Evolutionary conservation across 1,140 invertebrate species (phyloP).

Genomic region (Pachyrhynchus sulphureomaculatus): DNA sequence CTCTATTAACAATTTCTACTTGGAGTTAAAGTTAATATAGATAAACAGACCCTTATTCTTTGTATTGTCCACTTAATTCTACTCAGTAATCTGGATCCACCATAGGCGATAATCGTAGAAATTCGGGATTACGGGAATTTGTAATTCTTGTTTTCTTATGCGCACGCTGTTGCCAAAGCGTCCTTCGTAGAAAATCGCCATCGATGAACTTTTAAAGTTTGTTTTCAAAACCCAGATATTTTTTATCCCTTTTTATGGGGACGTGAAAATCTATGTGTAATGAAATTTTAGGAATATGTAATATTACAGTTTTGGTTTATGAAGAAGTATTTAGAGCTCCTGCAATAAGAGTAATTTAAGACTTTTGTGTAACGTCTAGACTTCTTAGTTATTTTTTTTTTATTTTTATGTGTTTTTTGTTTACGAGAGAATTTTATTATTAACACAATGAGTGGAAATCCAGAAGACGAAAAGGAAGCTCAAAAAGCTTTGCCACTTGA

Average conservation of each 20-base stretch:
- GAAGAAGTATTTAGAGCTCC: neutral
- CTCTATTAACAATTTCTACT: no score
- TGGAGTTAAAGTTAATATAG: no score
- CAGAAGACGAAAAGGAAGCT: slow-evolving; percentile 49
- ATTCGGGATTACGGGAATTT: no score
- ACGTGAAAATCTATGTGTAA: neutral
- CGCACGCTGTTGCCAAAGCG: slow-evolving; percentile 15
- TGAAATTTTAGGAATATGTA: neutral
- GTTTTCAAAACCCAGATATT: slow-evolving; percentile 22
- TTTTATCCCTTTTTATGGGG: slow-evolving; percentile 1
- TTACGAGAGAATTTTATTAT: neutral
- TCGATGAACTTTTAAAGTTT: slow-evolving; percentile 30
- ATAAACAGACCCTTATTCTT: no score
- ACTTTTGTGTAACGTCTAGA: neutral
- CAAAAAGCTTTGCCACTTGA: slow-evolving; percentile 47
- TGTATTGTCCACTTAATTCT: no score
- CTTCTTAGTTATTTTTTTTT: neutral
- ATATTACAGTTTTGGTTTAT: neutral
- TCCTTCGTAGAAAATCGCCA: slow-evolving; percentile 19
- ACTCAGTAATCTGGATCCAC: no score
- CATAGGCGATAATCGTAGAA: no score
- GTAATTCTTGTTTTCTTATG: no score
- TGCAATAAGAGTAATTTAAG: neutral
- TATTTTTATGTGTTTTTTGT: neutral
- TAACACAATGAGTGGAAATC: slow-evolving; percentile 47